These are phyloP conservation scores for Balearica regulorum DNA, from an alignment of 2,797 vertebrate species.

Conservation along the genomic window DNA sequence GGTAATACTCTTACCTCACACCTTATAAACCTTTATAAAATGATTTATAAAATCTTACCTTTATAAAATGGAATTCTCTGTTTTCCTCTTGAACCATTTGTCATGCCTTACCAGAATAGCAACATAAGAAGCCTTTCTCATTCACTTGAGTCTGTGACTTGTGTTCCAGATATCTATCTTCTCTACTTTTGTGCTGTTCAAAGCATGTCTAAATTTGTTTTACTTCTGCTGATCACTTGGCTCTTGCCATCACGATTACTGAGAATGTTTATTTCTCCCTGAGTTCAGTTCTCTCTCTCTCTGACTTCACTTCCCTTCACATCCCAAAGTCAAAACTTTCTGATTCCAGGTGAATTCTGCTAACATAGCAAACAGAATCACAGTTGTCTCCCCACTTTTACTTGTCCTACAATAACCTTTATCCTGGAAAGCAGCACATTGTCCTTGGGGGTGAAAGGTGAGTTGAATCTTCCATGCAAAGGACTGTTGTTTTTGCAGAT, in stretches of 20 bases:
- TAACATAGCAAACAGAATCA: neutral
- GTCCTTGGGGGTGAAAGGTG: neutral
- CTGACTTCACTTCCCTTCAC: neutral
- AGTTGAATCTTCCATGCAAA: neutral
- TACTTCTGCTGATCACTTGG: neutral
- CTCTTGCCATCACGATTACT: neutral
- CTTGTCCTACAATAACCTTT: neutral
- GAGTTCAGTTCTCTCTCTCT: neutral
- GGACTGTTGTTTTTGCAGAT: neutral
- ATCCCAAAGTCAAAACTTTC: neutral
- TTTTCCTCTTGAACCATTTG: neutral
- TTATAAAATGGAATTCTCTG: neutral
- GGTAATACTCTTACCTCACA: neutral
- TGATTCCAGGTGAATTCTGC: neutral
- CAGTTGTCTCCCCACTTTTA: neutral
- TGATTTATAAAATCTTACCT: neutral
- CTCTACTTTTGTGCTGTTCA: neutral
- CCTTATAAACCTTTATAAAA: neutral
- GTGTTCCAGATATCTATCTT: neutral
- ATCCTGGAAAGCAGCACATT: neutral
- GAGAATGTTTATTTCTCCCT: neutral
- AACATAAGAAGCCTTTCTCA: neutral
- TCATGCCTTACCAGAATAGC: neutral
- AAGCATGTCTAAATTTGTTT: neutral
- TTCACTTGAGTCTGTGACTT: neutral